These are phyloP conservation scores for Cataglyphis rosenhaueri DNA, from an alignment of 2,888 invertebrate genomes.

Conservation along the genomic window DNA sequence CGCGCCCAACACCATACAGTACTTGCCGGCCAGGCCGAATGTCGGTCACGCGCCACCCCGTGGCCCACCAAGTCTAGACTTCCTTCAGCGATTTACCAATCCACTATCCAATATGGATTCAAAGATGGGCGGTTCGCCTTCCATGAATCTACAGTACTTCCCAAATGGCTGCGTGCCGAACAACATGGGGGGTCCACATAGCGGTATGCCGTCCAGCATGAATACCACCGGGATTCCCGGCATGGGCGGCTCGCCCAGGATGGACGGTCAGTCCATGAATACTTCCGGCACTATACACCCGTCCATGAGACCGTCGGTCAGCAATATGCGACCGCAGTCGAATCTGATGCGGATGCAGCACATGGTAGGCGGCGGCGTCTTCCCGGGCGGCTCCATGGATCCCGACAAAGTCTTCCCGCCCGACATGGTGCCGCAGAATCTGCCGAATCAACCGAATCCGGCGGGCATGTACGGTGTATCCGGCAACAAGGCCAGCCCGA, in stretches of 20 bases:
- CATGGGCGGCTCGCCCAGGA: constrained; percentile 80
- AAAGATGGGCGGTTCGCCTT: constrained; percentile 89
- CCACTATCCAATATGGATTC: constrained; percentile 91
- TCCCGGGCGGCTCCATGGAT: constrained; percentile 84
- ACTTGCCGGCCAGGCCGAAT: constrained; percentile 97
- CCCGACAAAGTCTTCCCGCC: constrained; percentile 84
- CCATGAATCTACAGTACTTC: constrained; percentile 91
- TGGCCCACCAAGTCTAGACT: constrained; percentile 95
- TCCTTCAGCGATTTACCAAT: constrained; percentile 94
- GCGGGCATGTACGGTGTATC: constrained; percentile 87
- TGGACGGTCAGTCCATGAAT: constrained; percentile 86
- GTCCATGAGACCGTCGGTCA: constrained; percentile 84
- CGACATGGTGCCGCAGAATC: constrained; percentile 81
- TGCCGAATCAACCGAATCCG: constrained; percentile 84
- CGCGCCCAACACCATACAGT: constrained; percentile 99
- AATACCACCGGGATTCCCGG: constrained; percentile 83
- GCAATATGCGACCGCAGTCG: constrained; percentile 84
- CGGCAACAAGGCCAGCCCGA: constrained; percentile 87
- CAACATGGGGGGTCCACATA: constrained; percentile 86
- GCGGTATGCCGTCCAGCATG: constrained; percentile 86
- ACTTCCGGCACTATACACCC: constrained; percentile 82
- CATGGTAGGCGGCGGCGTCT: constrained; percentile 84
- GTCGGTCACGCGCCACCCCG: constrained; percentile 90
- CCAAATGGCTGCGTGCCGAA: constrained; percentile 87
- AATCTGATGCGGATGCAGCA: constrained; percentile 84